Evolutionary conservation across 2,797 vertebrate species (phyloP), one percentile per base, ranked within the genome.

Genomic region (Ciconia nigra): DNA sequence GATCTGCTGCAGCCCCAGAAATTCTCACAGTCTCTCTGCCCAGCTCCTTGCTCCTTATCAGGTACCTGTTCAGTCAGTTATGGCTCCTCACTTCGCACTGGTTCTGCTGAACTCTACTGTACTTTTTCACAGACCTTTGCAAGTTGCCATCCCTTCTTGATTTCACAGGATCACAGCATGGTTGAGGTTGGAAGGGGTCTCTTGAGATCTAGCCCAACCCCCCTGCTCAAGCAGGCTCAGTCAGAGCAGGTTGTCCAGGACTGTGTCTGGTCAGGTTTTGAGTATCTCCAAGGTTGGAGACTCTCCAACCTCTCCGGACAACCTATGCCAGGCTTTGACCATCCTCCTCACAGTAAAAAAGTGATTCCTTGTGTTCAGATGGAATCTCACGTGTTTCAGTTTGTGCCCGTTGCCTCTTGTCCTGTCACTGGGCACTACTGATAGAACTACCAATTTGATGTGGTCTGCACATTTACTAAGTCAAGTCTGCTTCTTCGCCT

Each of bases 391-490:
- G 2, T 7, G 4, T 18, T 35, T 13, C n/a, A 7, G 41, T 31
- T 55, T 74, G 39, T 70, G 42, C 61, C 73, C 13, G 1, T 8
- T n/a, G 52, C 49, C 49, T 62, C 59, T 33, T 4, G 54, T 16
- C 31, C 74, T 31, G 11, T 13, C 26, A 7, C 42, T 7, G 11
- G 35, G 29, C 69, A 44, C 28, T 15, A 28, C 10, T 0, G 13
- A n/a, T 2, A 35, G 41, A 83, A 26, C 22, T 15, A 26, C 33
- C 0, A 1, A 31, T 29, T 7, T 29, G 31, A 55, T 2, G 15
- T 4, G 15, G 26, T 26, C 49, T 26, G 55, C 22, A 13, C 5
- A 0, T 28, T n/a, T 37, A 24, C 51, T 0, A 14, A 4, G 28
- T 17, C 51, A 14, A 17, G 29, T 4, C 33, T 33, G 51, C 26